phyloP scores from a whole-genome alignment of 2,113 vertebrate species.

The Neoarius graeffei region DNA sequence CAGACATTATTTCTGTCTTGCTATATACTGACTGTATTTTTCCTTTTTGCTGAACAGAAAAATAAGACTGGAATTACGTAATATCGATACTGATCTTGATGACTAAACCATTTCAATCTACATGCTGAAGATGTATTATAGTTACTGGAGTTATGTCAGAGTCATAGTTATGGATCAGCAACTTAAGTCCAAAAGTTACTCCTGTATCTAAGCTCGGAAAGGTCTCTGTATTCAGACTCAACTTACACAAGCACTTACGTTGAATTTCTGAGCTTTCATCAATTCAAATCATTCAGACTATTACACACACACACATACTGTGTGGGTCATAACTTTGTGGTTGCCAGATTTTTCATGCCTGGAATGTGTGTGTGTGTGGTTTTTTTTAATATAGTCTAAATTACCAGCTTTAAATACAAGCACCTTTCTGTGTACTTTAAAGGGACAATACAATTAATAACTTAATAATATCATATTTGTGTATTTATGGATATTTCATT shows the following conservation, averaged over 20 bases:
- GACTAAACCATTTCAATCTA: not conserved
- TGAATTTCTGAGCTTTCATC: not conserved
- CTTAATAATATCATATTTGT: not conserved
- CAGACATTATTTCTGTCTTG: not conserved
- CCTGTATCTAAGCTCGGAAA: not conserved
- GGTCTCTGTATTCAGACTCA: not conserved
- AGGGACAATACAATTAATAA: not conserved
- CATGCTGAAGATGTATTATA: not conserved
- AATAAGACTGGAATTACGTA: not conserved
- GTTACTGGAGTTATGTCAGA: not conserved
- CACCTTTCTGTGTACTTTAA: not conserved
- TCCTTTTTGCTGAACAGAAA: not conserved
- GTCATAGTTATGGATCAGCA: not conserved
- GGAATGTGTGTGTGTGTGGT: no score
- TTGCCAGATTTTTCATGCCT: not conserved
- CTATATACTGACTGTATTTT: not conserved
- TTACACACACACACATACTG: not conserved
- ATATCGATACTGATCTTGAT: not conserved
- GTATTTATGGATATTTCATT: not conserved
- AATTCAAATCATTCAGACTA: not conserved
- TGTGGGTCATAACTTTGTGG: not conserved
- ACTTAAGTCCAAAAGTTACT: not conserved
- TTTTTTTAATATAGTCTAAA: not conserved
- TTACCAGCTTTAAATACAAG: not conserved
- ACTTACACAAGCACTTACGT: not conserved